A percentile compares a stretch with the other conserved stretches of the same genome.
These are phyloP conservation scores for Channa argus DNA, from an alignment of 2,113 vertebrate species.

Conservation along the genomic window DNA sequence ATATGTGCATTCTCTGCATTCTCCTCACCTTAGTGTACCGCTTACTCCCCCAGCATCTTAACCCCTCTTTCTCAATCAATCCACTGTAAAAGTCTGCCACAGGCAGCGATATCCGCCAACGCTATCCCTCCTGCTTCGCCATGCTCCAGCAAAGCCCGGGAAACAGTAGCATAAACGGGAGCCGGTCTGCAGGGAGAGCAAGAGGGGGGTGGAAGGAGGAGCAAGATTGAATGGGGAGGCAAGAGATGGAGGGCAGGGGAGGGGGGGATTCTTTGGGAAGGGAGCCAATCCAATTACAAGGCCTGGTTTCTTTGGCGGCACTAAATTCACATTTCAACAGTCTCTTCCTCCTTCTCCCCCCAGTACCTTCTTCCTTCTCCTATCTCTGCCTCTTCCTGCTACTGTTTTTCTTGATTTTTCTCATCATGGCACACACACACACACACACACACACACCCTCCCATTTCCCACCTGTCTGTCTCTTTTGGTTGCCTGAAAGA, in stretches of 20 bases:
- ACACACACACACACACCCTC: slow-evolving; percentile 7
- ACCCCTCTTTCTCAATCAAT: slow-evolving; percentile 67
- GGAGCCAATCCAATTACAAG: slow-evolving; percentile 88
- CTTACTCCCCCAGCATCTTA: slow-evolving; percentile 56
- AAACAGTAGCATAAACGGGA: slow-evolving; percentile 78
- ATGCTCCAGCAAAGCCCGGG: slow-evolving; percentile 76
- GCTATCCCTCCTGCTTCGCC: slow-evolving; percentile 55
- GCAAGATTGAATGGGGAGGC: slow-evolving; percentile 61
- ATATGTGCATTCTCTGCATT: slow-evolving; percentile 47
- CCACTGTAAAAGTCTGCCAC: slow-evolving; percentile 55
- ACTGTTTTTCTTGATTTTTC: slow-evolving; percentile 30
- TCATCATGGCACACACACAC: slow-evolving; percentile 35
- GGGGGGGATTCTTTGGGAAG: slow-evolving; percentile 80
- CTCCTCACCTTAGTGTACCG: slow-evolving; percentile 39
- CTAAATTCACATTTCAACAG: slow-evolving; percentile 83
- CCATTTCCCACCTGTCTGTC: slow-evolving; percentile 16
- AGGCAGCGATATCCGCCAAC: slow-evolving; percentile 47
- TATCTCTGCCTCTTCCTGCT: slow-evolving; percentile 35
- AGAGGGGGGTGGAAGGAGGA: slow-evolving; percentile 47
- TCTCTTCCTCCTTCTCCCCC: slow-evolving; percentile 59
- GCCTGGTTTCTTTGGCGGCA: slow-evolving; percentile 77
- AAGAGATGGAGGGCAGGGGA: slow-evolving; percentile 66
- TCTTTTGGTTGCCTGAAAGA: slow-evolving; percentile 32
- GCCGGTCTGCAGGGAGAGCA: slow-evolving; percentile 69
- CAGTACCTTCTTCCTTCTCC: slow-evolving; percentile 42